Evolutionary conservation across 2,888 invertebrate species (phyloP), one percentile per base, ranked within the genome.

Genomic region (Schrankia costaestrigalis): DNA sequence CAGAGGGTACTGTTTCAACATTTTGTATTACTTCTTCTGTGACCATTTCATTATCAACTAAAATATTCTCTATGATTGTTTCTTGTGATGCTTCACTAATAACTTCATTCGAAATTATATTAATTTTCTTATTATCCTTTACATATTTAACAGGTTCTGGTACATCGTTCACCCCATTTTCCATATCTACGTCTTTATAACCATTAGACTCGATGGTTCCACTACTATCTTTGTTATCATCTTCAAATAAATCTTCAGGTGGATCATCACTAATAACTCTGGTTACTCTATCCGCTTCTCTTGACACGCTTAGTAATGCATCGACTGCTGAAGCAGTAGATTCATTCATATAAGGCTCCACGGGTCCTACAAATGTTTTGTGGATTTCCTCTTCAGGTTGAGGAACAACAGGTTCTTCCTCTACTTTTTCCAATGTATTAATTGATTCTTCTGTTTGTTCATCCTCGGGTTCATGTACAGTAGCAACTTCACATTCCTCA

Each of bases 301-400:
- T 67, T 2, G 86, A 85, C 1, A 85, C 86, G 54, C 83, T 84
- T 28, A 86, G 54, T 36, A 86, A 71, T 23, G 84, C 84, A 43
- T 86, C 86, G n/a, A 87, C 86, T 9, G 86, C 86, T 1, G 83
- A 84, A 9, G 83, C 83, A 12, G 85, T 84, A 10, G 83, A 72
- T 56, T 83, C 81, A 55, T 74, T 84, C 75, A 84, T 76, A 38
- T 60, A 78, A 3, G 71, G 64, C 41, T 70, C 54, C 26, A 55
- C 46, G 25, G 53, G 14, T 41, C 59, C 54, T 17, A 66, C 55
- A 27, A 51, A 54, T 8, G 55, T 28, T 38, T 64, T 65, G 12
- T 58, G 45, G 14, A 51, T 15, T 26, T 26, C 35, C 1, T 42
- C 32, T 35, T 63, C 58, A 11, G 53, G 31, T 5, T 52, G 31